phyloP scores from a whole-genome alignment of 2,888 invertebrate species.

The Salticus scenicus region DNA sequence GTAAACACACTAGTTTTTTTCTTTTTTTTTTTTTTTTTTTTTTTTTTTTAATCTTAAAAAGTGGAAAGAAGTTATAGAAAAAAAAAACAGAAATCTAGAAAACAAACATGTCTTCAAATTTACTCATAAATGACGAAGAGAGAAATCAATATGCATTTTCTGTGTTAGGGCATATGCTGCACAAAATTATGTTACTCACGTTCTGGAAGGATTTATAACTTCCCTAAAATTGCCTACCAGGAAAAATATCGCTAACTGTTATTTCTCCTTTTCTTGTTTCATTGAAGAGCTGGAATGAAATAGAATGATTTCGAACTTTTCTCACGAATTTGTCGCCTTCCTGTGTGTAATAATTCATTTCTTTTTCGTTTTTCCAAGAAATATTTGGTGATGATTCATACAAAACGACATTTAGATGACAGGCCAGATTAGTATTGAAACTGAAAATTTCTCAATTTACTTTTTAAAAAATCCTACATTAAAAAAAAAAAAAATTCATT shows the following conservation, averaged over 20 bases:
- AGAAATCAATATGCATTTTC: neutral
- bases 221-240: neutral
- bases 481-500: no score
- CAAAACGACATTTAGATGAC: no score
- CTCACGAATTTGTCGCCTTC: constrained; percentile 1
- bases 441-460: no score
- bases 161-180: neutral
- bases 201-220: neutral
- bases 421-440: no score
- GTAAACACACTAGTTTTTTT: no score
- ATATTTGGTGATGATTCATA: neutral
- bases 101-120: neutral
- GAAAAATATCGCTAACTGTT: no score
- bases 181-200: neutral
- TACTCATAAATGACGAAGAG: neutral
- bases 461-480: no score
- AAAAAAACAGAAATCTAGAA: no score
- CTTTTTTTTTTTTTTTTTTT: no score
- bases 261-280: neutral
- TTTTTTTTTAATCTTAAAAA: no score
- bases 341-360: constrained; percentile 8
- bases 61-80: no score
- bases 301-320: neutral
- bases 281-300: neutral
- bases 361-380: neutral